A percentile compares a stretch with the other conserved stretches of the same genome.
Conservation (phyloP, 2,113 vertebrate species). For the Protobothrops mucrosquamatus region DNA sequence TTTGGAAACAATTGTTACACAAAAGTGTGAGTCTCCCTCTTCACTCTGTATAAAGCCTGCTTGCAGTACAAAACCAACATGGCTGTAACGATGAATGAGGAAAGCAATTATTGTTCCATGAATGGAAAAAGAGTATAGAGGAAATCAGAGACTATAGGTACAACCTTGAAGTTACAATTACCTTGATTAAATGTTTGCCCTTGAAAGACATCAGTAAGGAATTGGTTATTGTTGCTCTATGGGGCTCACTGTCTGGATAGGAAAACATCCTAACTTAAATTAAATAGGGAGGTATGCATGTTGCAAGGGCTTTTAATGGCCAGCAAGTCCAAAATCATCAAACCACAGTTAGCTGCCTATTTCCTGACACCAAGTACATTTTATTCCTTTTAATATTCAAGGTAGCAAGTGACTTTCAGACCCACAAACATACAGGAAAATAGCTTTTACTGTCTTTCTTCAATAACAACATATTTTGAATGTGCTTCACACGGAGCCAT, state of each 20-base stretch:
- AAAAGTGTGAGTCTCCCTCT: background rate
- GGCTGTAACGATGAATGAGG: background rate
- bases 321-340: conserved; percentile 15
- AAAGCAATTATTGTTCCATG: background rate
- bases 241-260: background rate
- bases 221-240: background rate
- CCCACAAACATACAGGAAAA: background rate
- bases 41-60: background rate
- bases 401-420: conserved; percentile 39
- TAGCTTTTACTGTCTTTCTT: conserved; percentile 57
- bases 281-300: background rate
- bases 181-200: background rate
- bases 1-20: background rate
- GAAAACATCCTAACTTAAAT: background rate
- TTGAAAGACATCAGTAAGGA: background rate
- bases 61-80: background rate
- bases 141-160: background rate
- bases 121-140: background rate
- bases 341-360: conserved; percentile 22
- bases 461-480: conserved; percentile 43
- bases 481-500: conserved; percentile 47
- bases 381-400: conserved; percentile 55
- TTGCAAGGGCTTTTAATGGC: background rate
- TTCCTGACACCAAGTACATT: conserved; percentile 52
- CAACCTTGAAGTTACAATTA: background rate